phyloP scores from a whole-genome alignment of 2,888 invertebrate species.

The Cremastinae sp. region DNA sequence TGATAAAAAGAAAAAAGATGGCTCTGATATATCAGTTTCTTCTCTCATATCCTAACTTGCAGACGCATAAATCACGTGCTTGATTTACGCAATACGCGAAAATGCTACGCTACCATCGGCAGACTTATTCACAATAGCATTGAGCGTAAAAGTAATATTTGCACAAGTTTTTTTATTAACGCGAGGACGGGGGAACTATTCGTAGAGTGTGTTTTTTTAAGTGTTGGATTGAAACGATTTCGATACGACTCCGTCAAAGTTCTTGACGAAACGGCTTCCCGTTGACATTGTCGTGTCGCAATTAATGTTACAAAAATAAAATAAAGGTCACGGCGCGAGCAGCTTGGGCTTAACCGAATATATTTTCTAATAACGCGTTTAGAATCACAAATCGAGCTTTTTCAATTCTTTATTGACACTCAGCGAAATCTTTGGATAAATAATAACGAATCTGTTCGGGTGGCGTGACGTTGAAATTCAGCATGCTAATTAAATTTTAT shows the following conservation, averaged over 20 bases:
- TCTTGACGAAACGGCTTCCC: not conserved
- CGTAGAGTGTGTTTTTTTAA: not conserved
- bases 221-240: not conserved
- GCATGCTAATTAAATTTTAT: not conserved
- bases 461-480: not conserved
- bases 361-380: not conserved
- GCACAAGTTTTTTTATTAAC: not conserved
- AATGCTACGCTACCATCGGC: not conserved
- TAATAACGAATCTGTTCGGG: not conserved
- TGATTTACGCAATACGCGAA: not conserved
- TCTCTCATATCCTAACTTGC: too few relatives aligned
- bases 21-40: constrained; percentile 10
- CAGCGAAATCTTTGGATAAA: not conserved
- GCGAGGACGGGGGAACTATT: not conserved
- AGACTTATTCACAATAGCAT: constrained; percentile 23
- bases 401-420: not conserved
- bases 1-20: not conserved
- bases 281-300: constrained; percentile 11
- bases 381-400: not conserved
- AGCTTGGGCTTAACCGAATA: not conserved
- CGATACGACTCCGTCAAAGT: not conserved
- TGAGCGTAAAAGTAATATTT: constrained; percentile 29
- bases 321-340: not conserved
- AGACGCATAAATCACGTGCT: constrained; percentile 45
- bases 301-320: constrained; percentile 1